Conservation (phyloP, 2,113 vertebrate species). For the Tachycineta bicolor region DNA sequence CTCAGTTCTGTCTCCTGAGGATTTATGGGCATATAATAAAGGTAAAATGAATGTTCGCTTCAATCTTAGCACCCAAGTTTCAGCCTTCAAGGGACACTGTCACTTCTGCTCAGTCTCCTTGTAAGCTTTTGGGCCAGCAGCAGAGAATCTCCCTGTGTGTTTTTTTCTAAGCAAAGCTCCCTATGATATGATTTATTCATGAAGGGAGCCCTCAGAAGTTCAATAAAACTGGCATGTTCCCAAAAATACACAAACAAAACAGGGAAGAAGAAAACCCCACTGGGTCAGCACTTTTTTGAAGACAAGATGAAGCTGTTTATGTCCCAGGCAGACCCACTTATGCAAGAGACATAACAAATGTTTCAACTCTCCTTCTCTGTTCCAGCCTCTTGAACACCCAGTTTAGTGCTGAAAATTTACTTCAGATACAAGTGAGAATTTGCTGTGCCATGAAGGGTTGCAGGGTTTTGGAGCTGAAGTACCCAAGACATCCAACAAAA, state of each 20-base stretch:
- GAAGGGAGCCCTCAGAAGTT: slow-evolving; percentile 39
- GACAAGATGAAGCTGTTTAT: slow-evolving; percentile 41
- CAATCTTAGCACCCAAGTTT: background rate
- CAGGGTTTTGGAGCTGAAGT: background rate
- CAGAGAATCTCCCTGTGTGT: background rate
- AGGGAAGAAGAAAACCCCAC: background rate
- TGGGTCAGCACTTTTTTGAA: slow-evolving; percentile 51
- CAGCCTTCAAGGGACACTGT: background rate
- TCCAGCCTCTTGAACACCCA: background rate
- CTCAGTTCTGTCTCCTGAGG: background rate
- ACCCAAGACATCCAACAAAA: background rate
- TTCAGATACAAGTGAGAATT: slow-evolving; percentile 39
- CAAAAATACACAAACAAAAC: slow-evolving; percentile 44
- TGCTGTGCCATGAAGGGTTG: background rate
- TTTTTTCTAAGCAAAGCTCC: background rate
- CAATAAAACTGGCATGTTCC: slow-evolving; percentile 43
- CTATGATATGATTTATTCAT: slow-evolving; percentile 39
- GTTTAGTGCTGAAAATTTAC: background rate
- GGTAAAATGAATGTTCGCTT: background rate
- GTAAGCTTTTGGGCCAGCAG: slow-evolving; percentile 15
- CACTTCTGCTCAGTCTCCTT: background rate
- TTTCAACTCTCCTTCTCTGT: slow-evolving; percentile 4
- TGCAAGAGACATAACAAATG: background rate
- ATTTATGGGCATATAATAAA: background rate
- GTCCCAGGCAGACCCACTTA: slow-evolving; percentile 12